Evolutionary conservation across 2,888 invertebrate genomes (phyloP).

Genomic region (Uloborus plumipes): DNA sequence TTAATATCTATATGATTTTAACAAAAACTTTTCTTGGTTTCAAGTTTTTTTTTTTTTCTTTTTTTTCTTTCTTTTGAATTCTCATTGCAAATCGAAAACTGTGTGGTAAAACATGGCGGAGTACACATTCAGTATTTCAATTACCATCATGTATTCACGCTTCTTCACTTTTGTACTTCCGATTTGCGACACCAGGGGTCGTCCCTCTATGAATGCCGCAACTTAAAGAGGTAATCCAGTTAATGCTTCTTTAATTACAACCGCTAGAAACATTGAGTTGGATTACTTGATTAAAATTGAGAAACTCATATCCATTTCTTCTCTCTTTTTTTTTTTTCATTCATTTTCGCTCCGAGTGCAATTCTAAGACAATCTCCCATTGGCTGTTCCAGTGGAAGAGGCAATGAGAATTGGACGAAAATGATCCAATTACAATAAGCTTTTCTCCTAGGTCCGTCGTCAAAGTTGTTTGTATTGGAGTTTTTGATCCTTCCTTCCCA

Average conservation of each 20-base stretch:
- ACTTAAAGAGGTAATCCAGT: slow-evolving; percentile 42
- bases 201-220: slow-evolving; percentile 9
- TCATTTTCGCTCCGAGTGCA: neutral
- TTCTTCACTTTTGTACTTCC: slow-evolving; percentile 1
- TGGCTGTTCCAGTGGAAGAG: too few species aligned
- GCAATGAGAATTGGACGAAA: too few species aligned
- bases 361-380: too few species aligned
- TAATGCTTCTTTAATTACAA: slow-evolving; percentile 57
- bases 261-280: slow-evolving; percentile 1
- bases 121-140: too few species aligned
- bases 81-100: too few species aligned
- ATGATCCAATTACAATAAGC: slow-evolving; percentile 20
- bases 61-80: too few species aligned
- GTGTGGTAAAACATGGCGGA: too few species aligned
- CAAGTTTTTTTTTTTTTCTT: too few species aligned
- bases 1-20: too few species aligned
- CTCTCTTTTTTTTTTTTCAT: slow-evolving; percentile 19
- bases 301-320: slow-evolving; percentile 13
- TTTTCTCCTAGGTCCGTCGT: slow-evolving; percentile 3
- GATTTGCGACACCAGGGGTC: slow-evolving; percentile 5
- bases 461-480: neutral
- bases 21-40: too few species aligned
- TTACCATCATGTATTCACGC: neutral
- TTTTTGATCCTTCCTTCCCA: slow-evolving; percentile 7
- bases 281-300: slow-evolving; percentile 48